Evolutionary conservation across 2,113 vertebrate species (phyloP).

Genomic region (Dolichotis patagonum): DNA sequence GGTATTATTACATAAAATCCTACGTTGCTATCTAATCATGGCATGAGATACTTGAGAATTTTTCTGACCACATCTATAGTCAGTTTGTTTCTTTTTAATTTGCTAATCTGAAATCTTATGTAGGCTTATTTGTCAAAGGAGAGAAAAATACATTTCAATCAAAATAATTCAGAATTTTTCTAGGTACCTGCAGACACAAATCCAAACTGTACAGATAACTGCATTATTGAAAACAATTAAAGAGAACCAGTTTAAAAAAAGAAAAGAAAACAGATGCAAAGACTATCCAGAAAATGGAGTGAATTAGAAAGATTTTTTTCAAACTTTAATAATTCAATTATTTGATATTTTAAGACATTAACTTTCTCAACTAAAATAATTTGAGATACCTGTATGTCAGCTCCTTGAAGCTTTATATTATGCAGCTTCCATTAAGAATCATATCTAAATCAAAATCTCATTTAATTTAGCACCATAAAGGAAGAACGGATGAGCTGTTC

Average conservation of each 20-base stretch:
- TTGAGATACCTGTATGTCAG: background rate
- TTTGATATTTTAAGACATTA: conserved; percentile 18
- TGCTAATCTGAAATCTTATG: background rate
- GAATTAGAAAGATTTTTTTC: background rate
- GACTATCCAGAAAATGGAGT: background rate
- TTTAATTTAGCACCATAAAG: background rate
- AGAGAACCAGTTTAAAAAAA: background rate
- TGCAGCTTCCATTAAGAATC: background rate
- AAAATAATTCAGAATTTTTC: conserved; percentile 37
- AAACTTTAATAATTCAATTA: background rate
- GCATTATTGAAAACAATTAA: background rate
- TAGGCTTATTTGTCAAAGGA: background rate
- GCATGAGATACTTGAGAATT: background rate
- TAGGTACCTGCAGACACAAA: background rate
- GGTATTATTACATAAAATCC: conserved; percentile 16
- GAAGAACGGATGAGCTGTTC: background rate
- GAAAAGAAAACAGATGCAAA: background rate
- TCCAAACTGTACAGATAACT: background rate
- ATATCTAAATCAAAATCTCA: background rate
- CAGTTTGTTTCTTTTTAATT: background rate
- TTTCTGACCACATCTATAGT: background rate
- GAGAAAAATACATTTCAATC: background rate
- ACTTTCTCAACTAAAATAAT: background rate
- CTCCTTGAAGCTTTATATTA: background rate
- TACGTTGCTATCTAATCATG: background rate